Conservation (phyloP, 2,797 vertebrate species). For the Sitta carolinensis region DNA sequence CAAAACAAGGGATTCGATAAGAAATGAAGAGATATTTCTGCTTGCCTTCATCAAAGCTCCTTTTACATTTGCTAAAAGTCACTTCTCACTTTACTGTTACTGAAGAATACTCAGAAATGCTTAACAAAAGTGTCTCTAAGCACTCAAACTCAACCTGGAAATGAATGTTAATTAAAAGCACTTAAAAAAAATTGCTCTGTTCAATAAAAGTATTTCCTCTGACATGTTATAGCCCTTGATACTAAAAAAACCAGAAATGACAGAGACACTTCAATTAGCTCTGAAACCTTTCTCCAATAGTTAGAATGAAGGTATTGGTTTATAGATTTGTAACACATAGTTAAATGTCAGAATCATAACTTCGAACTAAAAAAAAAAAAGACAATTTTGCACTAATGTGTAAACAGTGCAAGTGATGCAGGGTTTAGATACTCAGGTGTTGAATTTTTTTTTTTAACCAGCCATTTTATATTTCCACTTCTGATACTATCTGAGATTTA, state of each 20-base stretch:
- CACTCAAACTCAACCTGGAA: constrained; percentile 35
- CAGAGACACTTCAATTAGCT: constrained; percentile 23
- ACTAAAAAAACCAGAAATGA: neutral
- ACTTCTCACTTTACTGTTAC: constrained; percentile 18
- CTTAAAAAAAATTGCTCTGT: constrained; percentile 36
- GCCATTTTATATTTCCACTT: neutral
- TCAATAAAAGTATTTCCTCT: constrained; percentile 44
- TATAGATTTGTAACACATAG: neutral
- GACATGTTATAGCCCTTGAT: constrained; percentile 4
- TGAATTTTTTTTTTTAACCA: neutral
- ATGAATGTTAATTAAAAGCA: constrained; percentile 55
- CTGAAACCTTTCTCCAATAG: constrained; percentile 6
- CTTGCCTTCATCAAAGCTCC: neutral
- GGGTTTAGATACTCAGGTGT: neutral
- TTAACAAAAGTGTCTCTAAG: constrained; percentile 51
- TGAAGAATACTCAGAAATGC: constrained; percentile 39
- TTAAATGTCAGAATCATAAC: neutral
- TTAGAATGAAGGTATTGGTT: neutral
- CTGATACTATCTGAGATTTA: neutral
- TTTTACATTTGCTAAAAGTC: neutral
- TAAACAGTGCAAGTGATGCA: neutral
- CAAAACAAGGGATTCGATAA: neutral
- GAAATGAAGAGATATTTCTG: neutral
- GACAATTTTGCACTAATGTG: neutral
- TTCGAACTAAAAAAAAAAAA: neutral